Percentiles rank a stretch among this genome's conserved stretches.
Evolutionary conservation across 2,888 invertebrate species (phyloP).

Genomic region (Xanthorhoe designata): DNA sequence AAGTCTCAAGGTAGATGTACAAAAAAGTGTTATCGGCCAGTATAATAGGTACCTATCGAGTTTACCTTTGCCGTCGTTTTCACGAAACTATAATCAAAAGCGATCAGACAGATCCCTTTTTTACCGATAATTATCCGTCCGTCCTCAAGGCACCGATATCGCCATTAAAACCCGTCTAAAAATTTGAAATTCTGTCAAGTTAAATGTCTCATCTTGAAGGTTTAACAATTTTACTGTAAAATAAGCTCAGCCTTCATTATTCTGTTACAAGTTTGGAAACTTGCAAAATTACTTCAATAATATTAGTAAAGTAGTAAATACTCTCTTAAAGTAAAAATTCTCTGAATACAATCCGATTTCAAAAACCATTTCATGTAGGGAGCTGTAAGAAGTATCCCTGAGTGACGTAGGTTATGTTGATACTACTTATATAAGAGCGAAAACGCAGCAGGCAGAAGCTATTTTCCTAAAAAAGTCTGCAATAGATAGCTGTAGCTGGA

Average conservation of each 20-base stretch:
- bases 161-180: constrained; percentile 18
- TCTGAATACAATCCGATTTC: too few species aligned
- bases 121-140: constrained; percentile 23
- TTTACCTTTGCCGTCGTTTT: constrained; percentile 3
- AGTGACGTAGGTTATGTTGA: too few species aligned
- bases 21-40: neutral
- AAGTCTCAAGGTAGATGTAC: neutral
- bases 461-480: too few species aligned
- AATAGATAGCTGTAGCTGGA: too few species aligned
- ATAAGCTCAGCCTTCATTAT: neutral
- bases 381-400: too few species aligned
- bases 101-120: constrained; percentile 12
- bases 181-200: constrained; percentile 3
- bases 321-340: too few species aligned
- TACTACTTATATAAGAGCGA: too few species aligned
- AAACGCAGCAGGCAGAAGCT: too few species aligned
- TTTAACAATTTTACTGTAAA: constrained; percentile 1
- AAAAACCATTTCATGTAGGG: too few species aligned
- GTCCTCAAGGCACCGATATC: constrained; percentile 20
- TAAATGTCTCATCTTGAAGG: neutral
- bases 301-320: too few species aligned
- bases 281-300: too few species aligned
- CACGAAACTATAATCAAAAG: constrained; percentile 13
- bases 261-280: neutral
- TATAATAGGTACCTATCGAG: neutral